Base-by-base conservation (phyloP, 1,140 invertebrate genomes). In the Hyposmocoma kahamanoa region DNA sequence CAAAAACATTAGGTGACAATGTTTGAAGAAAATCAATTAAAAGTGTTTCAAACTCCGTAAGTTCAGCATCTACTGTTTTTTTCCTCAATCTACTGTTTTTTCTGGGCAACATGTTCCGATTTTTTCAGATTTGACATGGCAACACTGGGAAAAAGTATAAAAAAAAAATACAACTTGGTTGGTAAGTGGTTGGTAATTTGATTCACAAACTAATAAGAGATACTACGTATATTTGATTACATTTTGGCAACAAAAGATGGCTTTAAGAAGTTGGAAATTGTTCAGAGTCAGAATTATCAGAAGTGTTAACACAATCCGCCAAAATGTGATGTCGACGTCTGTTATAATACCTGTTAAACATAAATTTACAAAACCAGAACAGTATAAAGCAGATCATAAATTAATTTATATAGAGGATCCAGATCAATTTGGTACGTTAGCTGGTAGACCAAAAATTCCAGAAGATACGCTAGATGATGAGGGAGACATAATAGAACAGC, bases 401-500 rank as follows among this genome's bases (percentile, higher is more conserved):
- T 56, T 79, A 19, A 49, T 54, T n/a, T 79, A 69, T 56, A 38
- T 68, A 20, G 76, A 74, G 44, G 87, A 90, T 64, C 88, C 88
- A 8, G 87, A 90, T 61, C 67, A 41, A n/a, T 90, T 90, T 72
- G 89, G 89, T 42, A 68, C 71, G 1, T 53, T 80, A 17, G 56
- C 62, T 24, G 53, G 52, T 30, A 61, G 48, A 28, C 11, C 22
- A 18, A 53, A 48, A 17, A 54, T 47, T 48, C 26, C 54, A 3
- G 39, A 62, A 43, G 53, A 77, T 32, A 57, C 70, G 43, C 49
- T 76, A 38, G 41, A 72, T 44, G 84, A 89, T 63, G 79, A 84
- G 63, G 88, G 72, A 22, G 90, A 91, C 63, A 47, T 84, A 26
- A 64, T 79, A 46, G 90, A 92, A 70, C 87, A 91, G 53, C 66